A percentile compares a stretch with the other conserved stretches of the same genome.
Conservation (phyloP, 1,140 invertebrate species). For the Trachelipus rathkii region DNA sequence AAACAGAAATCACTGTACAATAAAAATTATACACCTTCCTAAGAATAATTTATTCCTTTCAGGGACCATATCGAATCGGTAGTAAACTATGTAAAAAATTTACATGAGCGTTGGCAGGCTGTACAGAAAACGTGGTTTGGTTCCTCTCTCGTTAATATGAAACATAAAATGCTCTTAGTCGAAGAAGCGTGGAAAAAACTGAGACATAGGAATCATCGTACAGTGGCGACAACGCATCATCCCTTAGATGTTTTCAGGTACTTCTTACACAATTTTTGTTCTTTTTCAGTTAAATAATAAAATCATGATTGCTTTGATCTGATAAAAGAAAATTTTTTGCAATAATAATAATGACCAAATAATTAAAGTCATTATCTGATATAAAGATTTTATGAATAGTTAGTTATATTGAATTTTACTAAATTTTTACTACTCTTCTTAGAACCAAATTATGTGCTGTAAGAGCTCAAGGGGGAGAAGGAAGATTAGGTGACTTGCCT, state of each 20-base stretch:
- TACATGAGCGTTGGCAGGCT: constrained; percentile 47
- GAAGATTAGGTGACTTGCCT: constrained; percentile 42
- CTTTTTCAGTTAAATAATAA: not conserved
- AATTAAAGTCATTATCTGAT: no score
- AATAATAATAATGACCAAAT: no score
- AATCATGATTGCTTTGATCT: no score
- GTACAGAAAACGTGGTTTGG: constrained; percentile 47
- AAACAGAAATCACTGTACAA: no score
- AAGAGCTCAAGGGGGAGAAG: constrained; percentile 41
- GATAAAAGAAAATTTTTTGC: not conserved
- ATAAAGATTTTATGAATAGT: no score
- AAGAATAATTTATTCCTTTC: constrained; percentile 16
- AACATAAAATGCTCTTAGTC: constrained; percentile 47
- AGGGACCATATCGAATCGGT: constrained; percentile 45
- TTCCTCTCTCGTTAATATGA: constrained; percentile 46
- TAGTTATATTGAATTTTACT: no score
- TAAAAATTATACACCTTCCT: not conserved
- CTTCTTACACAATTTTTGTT: not conserved
- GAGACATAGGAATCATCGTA: constrained; percentile 36
- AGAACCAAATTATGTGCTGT: constrained; percentile 45
- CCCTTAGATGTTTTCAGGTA: constrained; percentile 43
- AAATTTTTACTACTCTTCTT: not conserved
- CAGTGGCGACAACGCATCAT: constrained; percentile 41
- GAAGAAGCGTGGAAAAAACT: constrained; percentile 49
- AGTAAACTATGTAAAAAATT: constrained; percentile 41